phyloP scores from a whole-genome alignment of 2,888 invertebrate genomes.

The Drosophila algonquin region DNA sequence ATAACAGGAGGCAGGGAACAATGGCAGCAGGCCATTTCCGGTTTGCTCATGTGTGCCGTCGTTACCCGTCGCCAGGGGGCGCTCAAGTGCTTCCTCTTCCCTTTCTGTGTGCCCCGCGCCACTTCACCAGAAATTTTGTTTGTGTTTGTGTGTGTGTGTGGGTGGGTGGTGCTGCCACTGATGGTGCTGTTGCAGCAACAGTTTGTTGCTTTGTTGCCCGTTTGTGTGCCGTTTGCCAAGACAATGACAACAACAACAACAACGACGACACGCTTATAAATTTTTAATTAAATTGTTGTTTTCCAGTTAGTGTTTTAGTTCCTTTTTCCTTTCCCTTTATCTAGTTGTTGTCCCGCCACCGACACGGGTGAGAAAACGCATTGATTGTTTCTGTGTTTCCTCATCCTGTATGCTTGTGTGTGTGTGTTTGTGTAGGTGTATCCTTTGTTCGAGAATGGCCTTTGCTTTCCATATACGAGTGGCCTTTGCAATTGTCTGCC shows the following conservation, averaged over 20 bases:
- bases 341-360: conserved; percentile 9
- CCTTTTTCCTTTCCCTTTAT: conserved; percentile 10
- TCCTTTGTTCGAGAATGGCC: conserved; percentile 29
- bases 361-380: conserved; percentile 54
- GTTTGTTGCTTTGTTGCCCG: conserved; percentile 61
- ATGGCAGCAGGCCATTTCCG: conserved; percentile 67
- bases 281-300: conserved; percentile 71
- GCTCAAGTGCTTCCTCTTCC: conserved; percentile 32
- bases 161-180: conserved; percentile 5
- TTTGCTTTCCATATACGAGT: background rate
- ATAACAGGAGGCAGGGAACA: conserved; percentile 17
- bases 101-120: background rate
- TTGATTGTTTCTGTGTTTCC: conserved; percentile 55
- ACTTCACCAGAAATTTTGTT: background rate
- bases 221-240: conserved; percentile 60
- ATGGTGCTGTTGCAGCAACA: conserved; percentile 59
- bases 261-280: conserved; percentile 66
- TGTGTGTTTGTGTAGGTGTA: conserved; percentile 17
- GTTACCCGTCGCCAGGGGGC: conserved; percentile 45
- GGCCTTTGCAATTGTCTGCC: conserved; percentile 51
- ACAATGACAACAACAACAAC: conserved; percentile 35
- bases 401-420: background rate
- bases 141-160: conserved; percentile 16
- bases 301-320: conserved; percentile 35
- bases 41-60: conserved; percentile 45